These are phyloP conservation scores for Apostichopus parvimensis DNA, from an alignment of 35 echinoderm and acorn worm genomes.

Conservation along the genomic window DNA sequence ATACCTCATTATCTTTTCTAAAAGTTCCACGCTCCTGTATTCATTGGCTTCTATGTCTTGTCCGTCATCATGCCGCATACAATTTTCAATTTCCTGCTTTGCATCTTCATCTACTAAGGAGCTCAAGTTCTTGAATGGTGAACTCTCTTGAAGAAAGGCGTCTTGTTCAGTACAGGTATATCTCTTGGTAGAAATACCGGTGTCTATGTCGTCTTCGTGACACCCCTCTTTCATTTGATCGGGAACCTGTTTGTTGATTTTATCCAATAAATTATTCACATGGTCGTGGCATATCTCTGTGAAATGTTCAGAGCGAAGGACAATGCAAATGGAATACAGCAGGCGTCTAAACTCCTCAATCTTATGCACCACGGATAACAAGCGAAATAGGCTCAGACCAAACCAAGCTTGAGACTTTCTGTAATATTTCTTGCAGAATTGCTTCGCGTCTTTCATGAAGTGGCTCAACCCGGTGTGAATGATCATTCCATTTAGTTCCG, in stretches of 20 bases:
- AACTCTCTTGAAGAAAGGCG: neutral
- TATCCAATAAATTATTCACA: no score
- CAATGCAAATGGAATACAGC: neutral
- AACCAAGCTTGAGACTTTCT: neutral
- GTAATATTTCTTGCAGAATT: conserved; percentile 16
- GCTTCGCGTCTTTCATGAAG: conserved; percentile 32
- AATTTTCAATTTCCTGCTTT: neutral
- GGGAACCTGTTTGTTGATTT: no score
- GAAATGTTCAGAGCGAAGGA: neutral
- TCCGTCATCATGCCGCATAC: no score
- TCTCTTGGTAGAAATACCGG: no score
- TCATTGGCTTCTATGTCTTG: neutral
- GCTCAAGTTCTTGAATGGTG: neutral
- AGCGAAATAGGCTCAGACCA: neutral
- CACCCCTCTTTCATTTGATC: no score
- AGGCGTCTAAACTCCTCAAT: neutral
- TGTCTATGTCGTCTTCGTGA: no score
- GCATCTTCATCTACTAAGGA: neutral
- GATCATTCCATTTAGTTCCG: neutral
- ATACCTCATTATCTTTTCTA: neutral
- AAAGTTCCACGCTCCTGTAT: neutral
- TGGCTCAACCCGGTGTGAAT: conserved; percentile 42
- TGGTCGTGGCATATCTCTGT: no score
- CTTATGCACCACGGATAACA: neutral
- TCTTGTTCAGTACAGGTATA: neutral